Base-by-base conservation (phyloP, 1,140 invertebrate species). In the Episyrphus balteatus region DNA sequence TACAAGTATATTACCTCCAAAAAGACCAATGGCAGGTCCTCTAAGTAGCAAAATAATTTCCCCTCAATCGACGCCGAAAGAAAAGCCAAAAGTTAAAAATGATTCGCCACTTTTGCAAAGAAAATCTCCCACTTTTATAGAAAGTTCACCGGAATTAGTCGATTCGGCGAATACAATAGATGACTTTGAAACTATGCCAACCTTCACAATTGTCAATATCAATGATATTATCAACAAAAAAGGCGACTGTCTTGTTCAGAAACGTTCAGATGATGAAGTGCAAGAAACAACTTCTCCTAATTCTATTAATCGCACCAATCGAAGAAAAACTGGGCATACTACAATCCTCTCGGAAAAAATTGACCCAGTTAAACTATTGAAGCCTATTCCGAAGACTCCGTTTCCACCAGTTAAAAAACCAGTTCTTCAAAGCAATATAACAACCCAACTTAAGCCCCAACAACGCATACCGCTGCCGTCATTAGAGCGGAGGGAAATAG, bases 191-290 rank as follows among this genome's bases (percentile, higher is more conserved):
- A 47, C 44, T 11, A 58, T 60, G 55, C 62, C 58, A 21, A 67
- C 64, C n/a, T 67, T 67, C 45, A 67, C 64, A 17, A 67, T 67
- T 37, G 64, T 67, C 9, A 67, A 67, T 38, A 67, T 67, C 10
- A 56, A 63, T 44, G 62, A 67, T 44, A 67, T 67, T 39, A 65
- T 67, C 14, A 67, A 65, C 37, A 62, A 67, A 48, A 54, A 54
- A 37, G 64, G 62, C 15, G 63, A 66, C 53, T 59, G 63, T 15
- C 54, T 62, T 7, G 11, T 15, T 17, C 14, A n/a, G 6, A 15
- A 21, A 41, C 39, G 39, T 19, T 19, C 14, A 41, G 14, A 15
- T 13, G 17, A 13, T 5, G 14, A 41, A 41, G 19, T 17, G 5
- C 39, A 19, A 17, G 19, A 17, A 14, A 19, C 5, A 18, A 5